These are phyloP conservation scores for Cyphomyrus discorhynchus DNA, from an alignment of 2,113 vertebrate species.

Conservation along the genomic window DNA sequence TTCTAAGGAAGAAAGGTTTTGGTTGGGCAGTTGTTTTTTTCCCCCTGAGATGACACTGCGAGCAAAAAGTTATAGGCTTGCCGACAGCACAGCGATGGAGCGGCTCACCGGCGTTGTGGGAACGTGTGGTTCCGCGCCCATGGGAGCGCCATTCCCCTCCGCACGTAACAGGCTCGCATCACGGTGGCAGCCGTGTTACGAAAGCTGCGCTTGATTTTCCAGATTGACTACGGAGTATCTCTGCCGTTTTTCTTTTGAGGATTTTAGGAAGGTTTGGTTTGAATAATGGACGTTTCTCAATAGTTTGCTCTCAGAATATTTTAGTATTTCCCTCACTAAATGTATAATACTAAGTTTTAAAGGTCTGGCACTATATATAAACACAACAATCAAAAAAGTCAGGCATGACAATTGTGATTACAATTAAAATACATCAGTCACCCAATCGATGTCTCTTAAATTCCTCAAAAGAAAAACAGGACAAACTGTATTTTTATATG, in stretches of 20 bases:
- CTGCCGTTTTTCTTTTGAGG: slow-evolving; percentile 23
- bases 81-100: neutral
- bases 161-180: neutral
- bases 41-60: neutral
- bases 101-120: neutral
- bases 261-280: neutral
- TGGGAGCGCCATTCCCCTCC: neutral
- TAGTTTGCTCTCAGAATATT: neutral
- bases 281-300: neutral
- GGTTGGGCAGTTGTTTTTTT: neutral
- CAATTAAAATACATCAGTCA: neutral
- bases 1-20: neutral
- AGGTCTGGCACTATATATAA: neutral
- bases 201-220: neutral
- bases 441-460: neutral
- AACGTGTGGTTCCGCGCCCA: neutral
- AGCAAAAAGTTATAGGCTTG: neutral
- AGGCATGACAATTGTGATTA: neutral
- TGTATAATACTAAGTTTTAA: neutral
- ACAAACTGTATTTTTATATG: slow-evolving; percentile 64
- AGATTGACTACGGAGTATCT: neutral
- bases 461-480: slow-evolving; percentile 38
- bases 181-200: neutral
- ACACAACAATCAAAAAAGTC: neutral
- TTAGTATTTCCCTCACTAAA: neutral